These are phyloP conservation scores for Galeopterus variegatus DNA, from an alignment of 2,113 vertebrate species.

Conservation along the genomic window DNA sequence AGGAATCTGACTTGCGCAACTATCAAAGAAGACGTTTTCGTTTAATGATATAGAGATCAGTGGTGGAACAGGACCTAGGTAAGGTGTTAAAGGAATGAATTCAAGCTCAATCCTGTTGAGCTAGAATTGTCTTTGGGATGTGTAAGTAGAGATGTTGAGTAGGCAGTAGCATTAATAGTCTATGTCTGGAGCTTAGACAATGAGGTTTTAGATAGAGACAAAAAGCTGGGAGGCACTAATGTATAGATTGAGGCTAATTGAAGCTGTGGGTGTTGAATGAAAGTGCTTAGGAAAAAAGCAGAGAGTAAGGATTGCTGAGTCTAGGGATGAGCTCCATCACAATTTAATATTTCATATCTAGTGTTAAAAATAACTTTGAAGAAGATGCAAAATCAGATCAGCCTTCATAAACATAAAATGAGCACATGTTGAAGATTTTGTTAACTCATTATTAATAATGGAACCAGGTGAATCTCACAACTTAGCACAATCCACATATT, in stretches of 20 bases:
- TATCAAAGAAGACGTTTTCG: neutral
- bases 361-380: constrained; percentile 38
- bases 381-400: neutral
- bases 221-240: neutral
- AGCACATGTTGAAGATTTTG: neutral
- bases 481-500: neutral
- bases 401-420: constrained; percentile 36
- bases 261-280: neutral
- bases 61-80: neutral
- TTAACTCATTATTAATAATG: neutral
- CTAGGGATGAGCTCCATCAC: neutral
- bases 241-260: constrained; percentile 18
- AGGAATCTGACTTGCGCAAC: neutral
- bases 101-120: constrained; percentile 45
- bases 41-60: neutral
- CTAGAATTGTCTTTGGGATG: neutral
- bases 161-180: constrained; percentile 35
- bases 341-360: neutral
- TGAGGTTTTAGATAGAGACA: constrained; percentile 43
- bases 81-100: constrained; percentile 9
- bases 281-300: neutral
- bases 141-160: constrained; percentile 18
- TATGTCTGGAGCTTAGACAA: constrained; percentile 41
- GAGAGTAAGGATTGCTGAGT: neutral
- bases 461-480: neutral